phyloP scores from a whole-genome alignment of 2,888 invertebrate species.

The Heliconius aoede region DNA sequence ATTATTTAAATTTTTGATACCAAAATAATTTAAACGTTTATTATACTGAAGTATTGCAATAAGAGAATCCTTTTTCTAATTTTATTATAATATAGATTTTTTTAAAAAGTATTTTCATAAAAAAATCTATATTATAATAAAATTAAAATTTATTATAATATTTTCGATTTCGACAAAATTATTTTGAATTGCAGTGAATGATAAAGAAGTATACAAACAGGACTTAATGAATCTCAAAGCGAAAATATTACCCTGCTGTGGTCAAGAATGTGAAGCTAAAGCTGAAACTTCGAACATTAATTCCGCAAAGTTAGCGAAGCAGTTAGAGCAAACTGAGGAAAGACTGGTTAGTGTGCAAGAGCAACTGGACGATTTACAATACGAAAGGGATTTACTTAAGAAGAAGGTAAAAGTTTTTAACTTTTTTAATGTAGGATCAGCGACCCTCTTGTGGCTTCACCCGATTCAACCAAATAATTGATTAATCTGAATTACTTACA shows the following conservation, averaged over 20 bases:
- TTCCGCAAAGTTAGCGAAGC: slow-evolving; percentile 62
- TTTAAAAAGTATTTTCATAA: too few species aligned
- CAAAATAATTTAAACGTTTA: too few species aligned
- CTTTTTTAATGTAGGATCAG: background rate
- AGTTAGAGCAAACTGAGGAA: slow-evolving; percentile 81
- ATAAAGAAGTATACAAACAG: slow-evolving; percentile 72
- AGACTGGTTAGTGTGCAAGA: slow-evolving; percentile 77
- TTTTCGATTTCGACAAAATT: background rate
- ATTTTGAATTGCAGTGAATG: slow-evolving; percentile 62
- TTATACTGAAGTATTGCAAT: background rate
- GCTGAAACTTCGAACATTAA: slow-evolving; percentile 51
- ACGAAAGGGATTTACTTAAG: slow-evolving; percentile 78
- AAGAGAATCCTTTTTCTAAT: background rate
- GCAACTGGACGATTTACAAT: slow-evolving; percentile 79
- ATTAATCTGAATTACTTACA: too few species aligned
- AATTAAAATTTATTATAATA: too few species aligned
- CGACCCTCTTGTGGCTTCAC: background rate
- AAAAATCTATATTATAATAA: too few species aligned
- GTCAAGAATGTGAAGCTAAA: slow-evolving; percentile 57
- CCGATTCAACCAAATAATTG: too few species aligned
- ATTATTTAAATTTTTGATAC: too few species aligned
- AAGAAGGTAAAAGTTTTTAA: slow-evolving; percentile 62
- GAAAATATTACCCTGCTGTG: slow-evolving; percentile 69
- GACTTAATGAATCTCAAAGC: slow-evolving; percentile 70
- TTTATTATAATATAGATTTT: background rate